Conservation (phyloP, 1,140 invertebrate genomes). For the Nilaparvata lugens region DNA sequence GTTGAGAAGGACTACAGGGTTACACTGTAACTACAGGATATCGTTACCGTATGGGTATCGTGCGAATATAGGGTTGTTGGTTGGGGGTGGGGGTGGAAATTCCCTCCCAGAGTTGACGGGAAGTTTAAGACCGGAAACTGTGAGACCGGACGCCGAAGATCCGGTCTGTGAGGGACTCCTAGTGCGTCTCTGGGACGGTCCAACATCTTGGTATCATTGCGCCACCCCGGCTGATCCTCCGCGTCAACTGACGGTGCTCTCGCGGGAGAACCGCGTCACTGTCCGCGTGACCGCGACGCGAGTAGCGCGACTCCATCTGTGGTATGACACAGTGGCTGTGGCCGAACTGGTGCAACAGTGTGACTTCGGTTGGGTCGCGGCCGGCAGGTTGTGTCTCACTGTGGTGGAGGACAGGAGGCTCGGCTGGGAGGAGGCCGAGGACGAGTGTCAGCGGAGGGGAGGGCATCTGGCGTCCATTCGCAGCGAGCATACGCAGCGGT, state of each 20-base stretch:
- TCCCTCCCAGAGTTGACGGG: not conserved
- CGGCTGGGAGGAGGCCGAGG: slow-evolving; percentile 53
- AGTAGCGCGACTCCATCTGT: slow-evolving; percentile 11
- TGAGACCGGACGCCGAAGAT: not conserved
- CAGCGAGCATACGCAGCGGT: slow-evolving; percentile 47
- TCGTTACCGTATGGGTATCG: slow-evolving; percentile 52
- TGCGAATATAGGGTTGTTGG: slow-evolving; percentile 13
- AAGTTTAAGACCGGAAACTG: not conserved
- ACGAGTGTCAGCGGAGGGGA: slow-evolving; percentile 46
- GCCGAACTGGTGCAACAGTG: slow-evolving; percentile 46
- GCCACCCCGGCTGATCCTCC: slow-evolving; percentile 42
- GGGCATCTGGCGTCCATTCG: slow-evolving; percentile 55
- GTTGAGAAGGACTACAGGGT: slow-evolving; percentile 29
- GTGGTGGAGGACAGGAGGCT: slow-evolving; percentile 43
- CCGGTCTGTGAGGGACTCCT: slow-evolving; percentile 41
- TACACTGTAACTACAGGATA: slow-evolving; percentile 50
- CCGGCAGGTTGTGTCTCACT: slow-evolving; percentile 50
- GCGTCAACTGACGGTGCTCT: slow-evolving; percentile 44
- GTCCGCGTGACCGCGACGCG: slow-evolving; percentile 30
- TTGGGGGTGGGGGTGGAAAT: not conserved
- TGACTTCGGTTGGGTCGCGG: slow-evolving; percentile 51
- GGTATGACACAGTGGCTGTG: slow-evolving; percentile 25
- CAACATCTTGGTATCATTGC: slow-evolving; percentile 44
- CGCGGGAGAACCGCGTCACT: slow-evolving; percentile 42
- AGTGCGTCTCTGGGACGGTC: slow-evolving; percentile 42